Conservation (phyloP, 2,797 vertebrate species). For the Arremon brunneinucha region DNA sequence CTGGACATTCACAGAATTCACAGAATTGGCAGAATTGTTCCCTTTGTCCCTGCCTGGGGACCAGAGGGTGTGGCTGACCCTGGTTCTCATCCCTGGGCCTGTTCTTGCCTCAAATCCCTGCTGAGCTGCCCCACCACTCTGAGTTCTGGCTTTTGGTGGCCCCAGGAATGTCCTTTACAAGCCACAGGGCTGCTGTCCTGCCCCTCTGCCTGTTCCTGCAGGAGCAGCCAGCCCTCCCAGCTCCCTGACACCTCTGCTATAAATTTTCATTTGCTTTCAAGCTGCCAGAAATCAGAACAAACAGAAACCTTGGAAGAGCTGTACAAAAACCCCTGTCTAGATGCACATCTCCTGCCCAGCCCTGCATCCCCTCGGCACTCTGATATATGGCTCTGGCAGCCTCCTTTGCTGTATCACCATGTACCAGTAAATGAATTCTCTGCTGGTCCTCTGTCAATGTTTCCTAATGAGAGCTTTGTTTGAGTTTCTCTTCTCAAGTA, state of each 20-base stretch:
- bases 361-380: not conserved
- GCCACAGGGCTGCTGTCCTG: accelerated
- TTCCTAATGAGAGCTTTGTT: slow-evolving; percentile 64
- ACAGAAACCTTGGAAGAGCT: not conserved
- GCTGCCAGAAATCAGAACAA: not conserved
- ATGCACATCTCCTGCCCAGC: not conserved
- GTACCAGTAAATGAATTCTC: slow-evolving; percentile 44
- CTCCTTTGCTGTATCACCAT: not conserved
- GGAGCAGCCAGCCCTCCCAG: not conserved
- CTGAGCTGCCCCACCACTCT: not conserved
- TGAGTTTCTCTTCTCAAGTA: slow-evolving; percentile 51
- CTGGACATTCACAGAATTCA: not conserved
- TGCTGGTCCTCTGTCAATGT: slow-evolving; percentile 50
- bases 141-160: not conserved
- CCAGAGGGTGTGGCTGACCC: not conserved
- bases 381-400: not conserved
- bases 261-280: slow-evolving; percentile 4
- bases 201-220: accelerated
- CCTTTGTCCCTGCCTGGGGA: not conserved
- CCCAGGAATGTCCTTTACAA: accelerated
- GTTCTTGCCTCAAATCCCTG: accelerated
- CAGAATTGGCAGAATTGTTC: not conserved
- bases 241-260: not conserved
- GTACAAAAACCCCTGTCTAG: not conserved
- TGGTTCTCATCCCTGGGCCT: accelerated